Evolutionary conservation across 2,113 vertebrate genomes (phyloP).

Genomic region (Gopherus flavomarginatus): DNA sequence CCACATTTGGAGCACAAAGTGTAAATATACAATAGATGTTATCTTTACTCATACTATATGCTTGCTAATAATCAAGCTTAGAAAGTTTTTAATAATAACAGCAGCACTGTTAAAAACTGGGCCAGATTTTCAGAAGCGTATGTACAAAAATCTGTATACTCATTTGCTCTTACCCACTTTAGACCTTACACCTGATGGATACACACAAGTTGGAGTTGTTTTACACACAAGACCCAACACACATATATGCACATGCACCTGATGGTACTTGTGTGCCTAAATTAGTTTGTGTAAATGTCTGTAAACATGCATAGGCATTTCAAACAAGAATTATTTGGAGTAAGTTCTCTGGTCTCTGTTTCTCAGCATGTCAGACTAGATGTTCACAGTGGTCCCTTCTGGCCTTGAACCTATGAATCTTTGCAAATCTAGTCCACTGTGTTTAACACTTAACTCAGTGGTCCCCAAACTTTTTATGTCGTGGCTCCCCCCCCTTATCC

Average conservation of each 20-base stretch:
- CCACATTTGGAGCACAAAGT: background rate
- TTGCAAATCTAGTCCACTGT: slow-evolving; percentile 19
- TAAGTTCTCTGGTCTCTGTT: background rate
- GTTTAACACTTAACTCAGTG: background rate
- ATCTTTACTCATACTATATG: background rate
- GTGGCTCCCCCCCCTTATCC: too few relatives aligned
- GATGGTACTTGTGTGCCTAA: background rate
- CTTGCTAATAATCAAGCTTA: background rate
- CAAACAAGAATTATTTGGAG: too few relatives aligned
- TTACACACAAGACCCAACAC: background rate
- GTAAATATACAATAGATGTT: slow-evolving; percentile 45
- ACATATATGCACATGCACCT: background rate
- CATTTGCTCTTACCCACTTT: background rate
- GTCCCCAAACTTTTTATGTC: too few relatives aligned
- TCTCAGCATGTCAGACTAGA: too few relatives aligned
- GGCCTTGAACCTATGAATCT: background rate
- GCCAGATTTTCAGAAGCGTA: background rate
- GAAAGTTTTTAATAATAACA: background rate
- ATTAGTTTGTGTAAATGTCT: background rate
- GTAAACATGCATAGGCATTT: background rate
- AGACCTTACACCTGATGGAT: background rate
- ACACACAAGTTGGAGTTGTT: background rate
- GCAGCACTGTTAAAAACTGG: background rate
- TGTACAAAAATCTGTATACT: background rate
- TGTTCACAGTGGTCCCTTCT: too few relatives aligned